Evolutionary conservation across 2,888 invertebrate genomes (phyloP).

Genomic region (Protophormia terraenovae): DNA sequence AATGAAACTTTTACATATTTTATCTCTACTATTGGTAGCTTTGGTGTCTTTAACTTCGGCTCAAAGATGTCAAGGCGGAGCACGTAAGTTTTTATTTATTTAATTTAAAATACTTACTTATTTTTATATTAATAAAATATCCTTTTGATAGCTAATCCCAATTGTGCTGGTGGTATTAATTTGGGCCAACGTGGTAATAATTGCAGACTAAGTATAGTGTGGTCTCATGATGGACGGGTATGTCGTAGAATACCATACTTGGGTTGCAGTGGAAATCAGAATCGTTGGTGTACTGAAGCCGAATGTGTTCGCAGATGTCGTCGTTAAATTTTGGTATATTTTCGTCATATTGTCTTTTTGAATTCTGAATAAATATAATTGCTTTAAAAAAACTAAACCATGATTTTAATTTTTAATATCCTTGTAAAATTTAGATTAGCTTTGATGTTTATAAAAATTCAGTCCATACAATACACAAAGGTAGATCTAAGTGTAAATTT

Average conservation of each 20-base stretch:
- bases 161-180: not conserved
- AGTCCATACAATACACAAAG: no score
- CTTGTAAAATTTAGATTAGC: no score
- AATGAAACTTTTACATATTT: constrained; percentile 23
- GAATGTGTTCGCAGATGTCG: constrained; percentile 35
- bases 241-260: constrained; percentile 46
- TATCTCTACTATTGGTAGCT: constrained; percentile 8
- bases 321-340: not conserved
- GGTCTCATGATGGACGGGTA: constrained; percentile 30
- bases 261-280: constrained; percentile 61
- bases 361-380: not conserved
- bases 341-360: not conserved
- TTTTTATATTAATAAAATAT: not conserved
- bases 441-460: no score
- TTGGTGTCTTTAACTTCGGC: constrained; percentile 24
- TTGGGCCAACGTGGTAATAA: constrained; percentile 5
- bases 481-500: no score
- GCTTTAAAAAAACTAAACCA: no score
- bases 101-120: not conserved
- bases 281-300: constrained; percentile 52
- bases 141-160: not conserved
- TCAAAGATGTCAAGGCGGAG: not conserved
- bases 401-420: no score
- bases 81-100: constrained; percentile 13
- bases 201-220: not conserved